phyloP scores from a whole-genome alignment of 30 jellyfish, hydroid and myxozoan species.

The Hydractinia echinata region DNA sequence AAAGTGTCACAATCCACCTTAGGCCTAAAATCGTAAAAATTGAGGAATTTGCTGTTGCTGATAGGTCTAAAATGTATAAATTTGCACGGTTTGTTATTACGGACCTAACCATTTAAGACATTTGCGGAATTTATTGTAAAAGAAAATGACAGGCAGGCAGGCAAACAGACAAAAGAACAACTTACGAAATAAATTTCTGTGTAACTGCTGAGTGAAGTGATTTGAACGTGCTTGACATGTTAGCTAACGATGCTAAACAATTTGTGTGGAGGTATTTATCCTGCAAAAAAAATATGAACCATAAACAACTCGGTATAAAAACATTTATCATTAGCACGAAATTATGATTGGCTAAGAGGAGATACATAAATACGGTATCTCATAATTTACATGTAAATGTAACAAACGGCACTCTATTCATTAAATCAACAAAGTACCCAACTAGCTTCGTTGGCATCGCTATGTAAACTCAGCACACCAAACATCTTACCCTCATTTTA shows the following conservation, averaged over 20 bases:
- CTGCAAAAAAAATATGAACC: background rate
- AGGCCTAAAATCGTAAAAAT: too few relatives aligned
- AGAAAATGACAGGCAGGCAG: too few relatives aligned
- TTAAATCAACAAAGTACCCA: too few relatives aligned
- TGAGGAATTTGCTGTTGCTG: too few relatives aligned
- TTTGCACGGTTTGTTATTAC: too few relatives aligned
- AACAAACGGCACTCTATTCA: background rate
- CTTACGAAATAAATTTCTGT: conserved; percentile 34
- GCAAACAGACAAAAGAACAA: background rate
- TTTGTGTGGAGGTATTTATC: conserved; percentile 39
- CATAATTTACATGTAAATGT: background rate
- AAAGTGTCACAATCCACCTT: too few relatives aligned
- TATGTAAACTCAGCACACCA: too few relatives aligned
- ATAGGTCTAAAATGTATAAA: too few relatives aligned
- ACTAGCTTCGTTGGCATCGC: too few relatives aligned
- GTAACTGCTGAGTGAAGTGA: conserved; percentile 23
- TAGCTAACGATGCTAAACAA: conserved; percentile 45
- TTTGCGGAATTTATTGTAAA: too few relatives aligned
- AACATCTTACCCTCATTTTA: conserved; percentile 69
- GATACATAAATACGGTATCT: background rate
- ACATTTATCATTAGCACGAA: background rate
- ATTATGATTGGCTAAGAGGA: background rate
- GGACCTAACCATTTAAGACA: too few relatives aligned
- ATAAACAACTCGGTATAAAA: background rate
- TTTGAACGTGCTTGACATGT: conserved; percentile 41